Conservation (phyloP, 2,113 vertebrate genomes). For the Grallaria varia region DNA sequence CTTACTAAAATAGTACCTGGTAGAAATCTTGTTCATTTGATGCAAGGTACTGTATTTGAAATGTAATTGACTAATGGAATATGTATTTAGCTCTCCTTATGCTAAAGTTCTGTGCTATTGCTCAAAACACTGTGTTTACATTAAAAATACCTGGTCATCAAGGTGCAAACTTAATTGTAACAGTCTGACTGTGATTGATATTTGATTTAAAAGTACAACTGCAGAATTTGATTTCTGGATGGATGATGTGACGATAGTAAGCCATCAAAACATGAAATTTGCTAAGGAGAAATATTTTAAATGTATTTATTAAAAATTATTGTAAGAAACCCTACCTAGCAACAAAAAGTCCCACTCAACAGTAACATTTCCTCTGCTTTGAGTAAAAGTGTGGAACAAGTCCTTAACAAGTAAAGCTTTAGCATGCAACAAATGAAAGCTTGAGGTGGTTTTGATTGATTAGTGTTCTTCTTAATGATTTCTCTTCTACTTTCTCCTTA, state of each 20-base stretch:
- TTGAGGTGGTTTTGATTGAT: background rate
- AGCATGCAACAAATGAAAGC: background rate
- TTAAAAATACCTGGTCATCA: background rate
- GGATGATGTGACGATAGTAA: background rate
- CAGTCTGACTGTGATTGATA: background rate
- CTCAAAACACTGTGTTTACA: background rate
- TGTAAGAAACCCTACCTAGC: too few relatives aligned
- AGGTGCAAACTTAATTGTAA: background rate
- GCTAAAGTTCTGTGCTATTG: background rate
- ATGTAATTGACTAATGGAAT: background rate
- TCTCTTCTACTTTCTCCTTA: background rate
- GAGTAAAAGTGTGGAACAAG: background rate
- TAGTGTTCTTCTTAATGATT: background rate
- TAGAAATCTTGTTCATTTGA: background rate
- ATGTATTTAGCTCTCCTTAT: background rate
- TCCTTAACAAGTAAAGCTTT: background rate
- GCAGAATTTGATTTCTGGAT: background rate
- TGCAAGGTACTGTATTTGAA: background rate
- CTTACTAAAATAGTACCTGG: background rate
- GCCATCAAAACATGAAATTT: background rate
- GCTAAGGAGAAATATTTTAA: background rate
- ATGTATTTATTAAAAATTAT: background rate
- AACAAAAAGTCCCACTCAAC: background rate
- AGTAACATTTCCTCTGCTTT: background rate
- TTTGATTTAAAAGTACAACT: background rate